Conservation (phyloP, 2,797 vertebrate genomes). For the Dermochelys coriacea region DNA sequence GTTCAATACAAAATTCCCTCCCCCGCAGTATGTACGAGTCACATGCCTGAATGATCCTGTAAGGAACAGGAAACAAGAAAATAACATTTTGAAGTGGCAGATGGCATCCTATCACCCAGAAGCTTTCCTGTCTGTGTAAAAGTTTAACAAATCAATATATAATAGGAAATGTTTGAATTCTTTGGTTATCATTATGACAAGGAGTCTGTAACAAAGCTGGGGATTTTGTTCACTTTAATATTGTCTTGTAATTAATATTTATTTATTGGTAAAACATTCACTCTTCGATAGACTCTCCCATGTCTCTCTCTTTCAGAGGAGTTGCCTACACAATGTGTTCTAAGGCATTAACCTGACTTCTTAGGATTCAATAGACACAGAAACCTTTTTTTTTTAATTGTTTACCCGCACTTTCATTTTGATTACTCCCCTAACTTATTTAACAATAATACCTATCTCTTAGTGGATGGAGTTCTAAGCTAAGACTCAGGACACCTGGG, state of each 20-base stretch:
- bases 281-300: not conserved
- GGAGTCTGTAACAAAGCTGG: not conserved
- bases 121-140: not conserved
- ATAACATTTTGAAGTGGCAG: constrained; percentile 56
- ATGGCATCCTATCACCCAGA: constrained; percentile 64
- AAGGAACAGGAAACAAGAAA: constrained; percentile 26
- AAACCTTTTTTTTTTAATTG: not conserved
- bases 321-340: not conserved
- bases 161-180: not conserved
- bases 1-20: not conserved
- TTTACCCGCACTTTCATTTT: too few relatives aligned
- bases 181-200: not conserved
- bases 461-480: not conserved
- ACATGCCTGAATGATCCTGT: not conserved
- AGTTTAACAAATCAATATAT: not conserved
- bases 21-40: not conserved
- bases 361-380: not conserved
- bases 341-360: not conserved
- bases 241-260: not conserved
- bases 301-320: not conserved
- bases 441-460: not conserved
- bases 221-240: not conserved
- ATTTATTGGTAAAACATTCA: not conserved
- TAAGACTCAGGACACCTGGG: not conserved
- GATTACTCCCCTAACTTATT: not conserved